A percentile compares a stretch with the other conserved stretches of the same genome.
Evolutionary conservation across 2,888 invertebrate species (phyloP).

Genomic region (Ommatoiulus sabulosus): DNA sequence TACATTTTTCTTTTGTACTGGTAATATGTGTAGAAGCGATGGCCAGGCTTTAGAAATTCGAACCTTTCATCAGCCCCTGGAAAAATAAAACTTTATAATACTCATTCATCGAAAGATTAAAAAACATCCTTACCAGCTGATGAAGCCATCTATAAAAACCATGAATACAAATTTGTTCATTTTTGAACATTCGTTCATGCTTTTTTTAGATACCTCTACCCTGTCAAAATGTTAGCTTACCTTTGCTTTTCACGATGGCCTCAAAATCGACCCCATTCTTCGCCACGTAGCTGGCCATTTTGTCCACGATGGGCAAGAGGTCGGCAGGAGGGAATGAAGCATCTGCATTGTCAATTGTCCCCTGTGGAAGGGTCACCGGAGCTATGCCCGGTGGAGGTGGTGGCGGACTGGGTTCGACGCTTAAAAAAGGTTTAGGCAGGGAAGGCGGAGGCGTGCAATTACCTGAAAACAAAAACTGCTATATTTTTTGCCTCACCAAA

Average conservation of each 20-base stretch:
- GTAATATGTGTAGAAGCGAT: conserved; percentile 86
- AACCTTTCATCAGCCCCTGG: conserved; percentile 72
- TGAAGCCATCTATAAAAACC: too few relatives aligned
- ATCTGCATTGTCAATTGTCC: conserved; percentile 6
- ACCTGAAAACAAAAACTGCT: background rate
- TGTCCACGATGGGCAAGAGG: conserved; percentile 88
- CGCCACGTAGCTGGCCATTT: conserved; percentile 96
- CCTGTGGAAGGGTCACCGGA: conserved; percentile 58
- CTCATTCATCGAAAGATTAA: too few relatives aligned
- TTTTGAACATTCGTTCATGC: too few relatives aligned
- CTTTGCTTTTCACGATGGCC: conserved; percentile 77
- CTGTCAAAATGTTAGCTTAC: conserved; percentile 58
- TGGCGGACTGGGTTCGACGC: background rate
- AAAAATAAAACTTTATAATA: background rate
- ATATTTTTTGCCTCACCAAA: too few relatives aligned
- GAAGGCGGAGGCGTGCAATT: background rate
- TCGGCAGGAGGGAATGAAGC: conserved; percentile 79
- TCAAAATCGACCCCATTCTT: conserved; percentile 96
- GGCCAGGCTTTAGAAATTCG: conserved; percentile 82
- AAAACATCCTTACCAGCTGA: too few relatives aligned
- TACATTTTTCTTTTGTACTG: conserved; percentile 65
- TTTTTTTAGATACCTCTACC: too few relatives aligned
- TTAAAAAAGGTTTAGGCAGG: background rate
- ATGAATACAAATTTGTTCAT: too few relatives aligned
- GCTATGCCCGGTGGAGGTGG: conserved; percentile 61